phyloP scores from a whole-genome alignment of 2,797 vertebrate species.

The Rhadinocentrus ornatus region DNA sequence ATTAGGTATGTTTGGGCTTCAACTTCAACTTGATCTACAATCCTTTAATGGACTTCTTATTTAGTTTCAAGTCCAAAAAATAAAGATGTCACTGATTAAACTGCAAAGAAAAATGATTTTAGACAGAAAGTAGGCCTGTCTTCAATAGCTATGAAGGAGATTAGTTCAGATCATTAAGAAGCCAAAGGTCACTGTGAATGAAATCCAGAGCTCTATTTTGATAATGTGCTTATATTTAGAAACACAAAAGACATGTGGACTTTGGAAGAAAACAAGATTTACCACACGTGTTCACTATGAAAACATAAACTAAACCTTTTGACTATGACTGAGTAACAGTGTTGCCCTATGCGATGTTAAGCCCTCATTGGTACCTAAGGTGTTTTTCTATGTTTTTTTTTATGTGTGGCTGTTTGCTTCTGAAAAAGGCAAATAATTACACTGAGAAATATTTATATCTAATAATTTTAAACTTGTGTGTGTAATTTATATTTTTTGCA shows the following conservation, averaged over 20 bases:
- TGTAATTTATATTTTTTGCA: too few relatives aligned
- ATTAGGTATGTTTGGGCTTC: background rate
- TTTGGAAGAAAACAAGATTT: constrained; percentile 5
- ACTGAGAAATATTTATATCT: background rate
- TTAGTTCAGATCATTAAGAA: background rate
- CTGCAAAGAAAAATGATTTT: background rate
- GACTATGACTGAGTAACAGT: too few relatives aligned
- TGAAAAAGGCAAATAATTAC: too few relatives aligned
- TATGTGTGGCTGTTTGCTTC: too few relatives aligned
- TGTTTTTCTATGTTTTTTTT: too few relatives aligned
- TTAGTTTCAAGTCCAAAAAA: background rate
- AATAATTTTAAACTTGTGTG: background rate
- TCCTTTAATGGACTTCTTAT: background rate
- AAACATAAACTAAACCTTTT: background rate
- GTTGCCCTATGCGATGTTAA: background rate
- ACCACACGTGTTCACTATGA: too few relatives aligned
- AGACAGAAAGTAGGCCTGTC: background rate
- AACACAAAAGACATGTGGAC: background rate
- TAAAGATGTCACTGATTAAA: background rate
- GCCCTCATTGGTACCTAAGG: background rate
- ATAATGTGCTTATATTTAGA: constrained; percentile 2
- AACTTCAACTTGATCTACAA: background rate
- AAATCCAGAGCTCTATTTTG: background rate
- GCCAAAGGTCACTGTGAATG: background rate
- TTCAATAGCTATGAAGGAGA: background rate